phyloP scores from a whole-genome alignment of 2,797 vertebrate genomes.

The Pitangus sulphuratus region DNA sequence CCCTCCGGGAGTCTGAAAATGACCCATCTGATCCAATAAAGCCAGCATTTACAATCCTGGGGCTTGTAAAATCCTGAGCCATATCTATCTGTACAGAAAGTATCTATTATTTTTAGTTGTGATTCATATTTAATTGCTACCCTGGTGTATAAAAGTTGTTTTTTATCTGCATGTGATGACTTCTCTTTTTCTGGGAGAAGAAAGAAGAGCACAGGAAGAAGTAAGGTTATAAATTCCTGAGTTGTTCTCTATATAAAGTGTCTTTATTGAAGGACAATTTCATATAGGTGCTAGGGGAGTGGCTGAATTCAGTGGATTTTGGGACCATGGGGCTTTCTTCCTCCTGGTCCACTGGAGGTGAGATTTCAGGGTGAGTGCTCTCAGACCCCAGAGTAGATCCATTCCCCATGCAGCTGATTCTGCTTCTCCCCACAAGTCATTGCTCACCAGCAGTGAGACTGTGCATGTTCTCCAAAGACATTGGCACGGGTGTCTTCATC shows the following conservation, averaged over 20 bases:
- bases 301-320: neutral
- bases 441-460: neutral
- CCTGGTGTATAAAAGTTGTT: neutral
- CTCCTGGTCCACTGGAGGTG: neutral
- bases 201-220: neutral
- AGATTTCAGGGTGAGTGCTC: neutral
- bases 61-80: neutral
- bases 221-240: neutral
- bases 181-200: neutral
- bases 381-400: neutral
- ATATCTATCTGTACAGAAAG: neutral
- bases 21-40: neutral
- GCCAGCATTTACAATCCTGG: neutral
- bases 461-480: neutral
- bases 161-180: neutral
- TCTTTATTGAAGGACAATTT: neutral
- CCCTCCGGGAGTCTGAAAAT: neutral
- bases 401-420: neutral
- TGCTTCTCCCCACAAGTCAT: neutral
- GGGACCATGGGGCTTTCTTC: neutral
- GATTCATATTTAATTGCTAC: neutral
- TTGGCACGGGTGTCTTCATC: rapidly evolving
- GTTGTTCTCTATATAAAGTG: neutral
- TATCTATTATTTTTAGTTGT: neutral
- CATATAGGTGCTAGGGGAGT: neutral